Conservation (phyloP, 2,888 invertebrate genomes). For the Thumatha senex region DNA sequence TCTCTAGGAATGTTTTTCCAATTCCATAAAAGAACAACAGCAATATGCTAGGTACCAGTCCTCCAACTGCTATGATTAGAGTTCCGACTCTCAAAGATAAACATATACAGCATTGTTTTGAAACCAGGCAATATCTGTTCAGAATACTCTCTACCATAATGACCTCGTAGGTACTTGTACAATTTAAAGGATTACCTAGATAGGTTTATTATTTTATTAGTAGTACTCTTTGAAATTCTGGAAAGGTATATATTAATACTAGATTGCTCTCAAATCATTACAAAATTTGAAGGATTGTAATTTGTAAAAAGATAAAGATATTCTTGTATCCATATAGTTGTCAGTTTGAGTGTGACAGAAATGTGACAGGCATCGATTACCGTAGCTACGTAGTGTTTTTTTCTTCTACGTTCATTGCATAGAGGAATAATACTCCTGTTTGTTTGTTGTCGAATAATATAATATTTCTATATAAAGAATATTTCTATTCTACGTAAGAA, state of each 20-base stretch:
- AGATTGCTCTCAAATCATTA: neutral
- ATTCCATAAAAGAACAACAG: slow-evolving; percentile 38
- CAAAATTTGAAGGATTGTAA: neutral
- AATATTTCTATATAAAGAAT: too few relatives aligned
- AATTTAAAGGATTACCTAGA: neutral
- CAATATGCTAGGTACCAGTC: slow-evolving; percentile 41
- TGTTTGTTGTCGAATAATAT: too few relatives aligned
- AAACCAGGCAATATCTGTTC: slow-evolving; percentile 38
- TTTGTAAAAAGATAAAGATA: neutral
- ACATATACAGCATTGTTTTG: slow-evolving; percentile 47
- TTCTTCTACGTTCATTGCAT: too few relatives aligned
- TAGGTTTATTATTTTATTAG: neutral
- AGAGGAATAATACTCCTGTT: too few relatives aligned
- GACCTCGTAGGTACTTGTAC: neutral
- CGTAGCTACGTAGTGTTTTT: too few relatives aligned
- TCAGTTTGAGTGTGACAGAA: neutral
- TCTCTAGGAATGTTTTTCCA: slow-evolving; percentile 31
- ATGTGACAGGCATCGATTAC: too few relatives aligned
- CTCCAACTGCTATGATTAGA: slow-evolving; percentile 46
- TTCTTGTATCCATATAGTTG: neutral
- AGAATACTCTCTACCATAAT: slow-evolving; percentile 30
- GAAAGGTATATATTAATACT: neutral
- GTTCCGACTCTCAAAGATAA: slow-evolving; percentile 50
- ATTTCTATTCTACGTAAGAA: too few relatives aligned
- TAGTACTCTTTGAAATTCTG: neutral